Percentiles rank a stretch among this genome's conserved stretches.
phyloP scores from a whole-genome alignment of 2,888 invertebrate genomes.

The Cryptocephalus moraei region DNA sequence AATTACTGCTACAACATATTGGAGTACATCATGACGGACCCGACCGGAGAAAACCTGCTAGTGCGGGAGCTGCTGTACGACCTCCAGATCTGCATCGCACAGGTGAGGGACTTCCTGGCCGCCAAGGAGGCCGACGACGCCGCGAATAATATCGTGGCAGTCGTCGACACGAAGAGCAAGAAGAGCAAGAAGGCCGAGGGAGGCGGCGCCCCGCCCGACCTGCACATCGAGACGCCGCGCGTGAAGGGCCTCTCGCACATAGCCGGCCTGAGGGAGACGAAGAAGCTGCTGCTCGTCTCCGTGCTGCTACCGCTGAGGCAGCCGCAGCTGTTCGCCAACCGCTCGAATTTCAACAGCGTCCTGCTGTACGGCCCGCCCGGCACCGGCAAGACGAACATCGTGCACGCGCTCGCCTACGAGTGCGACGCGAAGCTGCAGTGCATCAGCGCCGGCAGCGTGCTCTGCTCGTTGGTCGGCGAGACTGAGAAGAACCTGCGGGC shows the following conservation, averaged over 20 bases:
- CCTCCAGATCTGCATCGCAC: too few species aligned
- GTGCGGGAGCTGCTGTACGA: too few species aligned
- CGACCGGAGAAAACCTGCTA: too few species aligned
- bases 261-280: constrained; percentile 41
- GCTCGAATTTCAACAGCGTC: constrained; percentile 41
- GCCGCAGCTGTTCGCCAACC: constrained; percentile 43
- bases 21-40: too few species aligned
- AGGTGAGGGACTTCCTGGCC: too few species aligned
- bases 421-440: constrained; percentile 41
- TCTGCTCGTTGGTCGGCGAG: constrained; percentile 46
- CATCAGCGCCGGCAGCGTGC: constrained; percentile 43
- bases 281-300: constrained; percentile 39
- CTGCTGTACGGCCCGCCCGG: constrained; percentile 45
- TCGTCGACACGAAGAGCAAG: too few species aligned
- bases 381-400: constrained; percentile 40
- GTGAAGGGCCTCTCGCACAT: constrained; percentile 37
- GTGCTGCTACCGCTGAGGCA: constrained; percentile 43
- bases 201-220: too few species aligned
- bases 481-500: constrained; percentile 42
- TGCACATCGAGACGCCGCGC: constrained; percentile 20
- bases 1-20: too few species aligned
- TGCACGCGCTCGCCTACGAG: constrained; percentile 39
- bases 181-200: too few species aligned
- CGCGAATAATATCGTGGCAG: too few species aligned
- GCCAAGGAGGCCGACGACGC: too few species aligned